Conservation (phyloP, 2,888 invertebrate species). For the Aspidiotus rigidus region DNA sequence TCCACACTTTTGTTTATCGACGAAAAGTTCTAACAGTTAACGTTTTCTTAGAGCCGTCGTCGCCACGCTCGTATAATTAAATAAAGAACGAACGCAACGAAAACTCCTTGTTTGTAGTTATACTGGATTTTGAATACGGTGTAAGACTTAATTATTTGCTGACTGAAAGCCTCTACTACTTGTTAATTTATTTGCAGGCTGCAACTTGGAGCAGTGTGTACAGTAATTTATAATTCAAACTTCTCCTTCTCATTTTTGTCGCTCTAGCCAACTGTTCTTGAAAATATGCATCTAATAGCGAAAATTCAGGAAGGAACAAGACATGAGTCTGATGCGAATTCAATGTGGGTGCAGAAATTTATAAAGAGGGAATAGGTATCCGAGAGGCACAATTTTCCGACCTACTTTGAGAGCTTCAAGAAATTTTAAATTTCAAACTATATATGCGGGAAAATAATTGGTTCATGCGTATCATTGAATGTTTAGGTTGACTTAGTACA, state of each 20-base stretch:
- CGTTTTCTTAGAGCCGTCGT: conserved; percentile 31
- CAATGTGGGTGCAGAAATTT: too few species aligned
- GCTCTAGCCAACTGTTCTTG: not conserved
- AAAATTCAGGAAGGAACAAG: too few species aligned
- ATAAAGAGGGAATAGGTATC: too few species aligned
- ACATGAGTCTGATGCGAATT: too few species aligned
- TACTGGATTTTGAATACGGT: not conserved
- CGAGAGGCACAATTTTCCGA: too few species aligned
- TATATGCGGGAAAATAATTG: too few species aligned
- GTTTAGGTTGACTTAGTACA: too few species aligned
- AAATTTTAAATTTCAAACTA: too few species aligned
- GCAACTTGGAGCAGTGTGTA: conserved; percentile 24
- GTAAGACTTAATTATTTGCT: conserved; percentile 33
- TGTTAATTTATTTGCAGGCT: conserved; percentile 31
- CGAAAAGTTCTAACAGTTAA: conserved; percentile 25
- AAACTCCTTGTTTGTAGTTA: conserved; percentile 31
- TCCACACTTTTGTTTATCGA: conserved; percentile 31
- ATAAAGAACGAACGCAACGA: conserved; percentile 24
- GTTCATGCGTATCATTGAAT: too few species aligned
- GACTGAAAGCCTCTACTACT: conserved; percentile 29
- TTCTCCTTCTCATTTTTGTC: conserved; percentile 25
- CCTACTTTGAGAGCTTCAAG: too few species aligned
- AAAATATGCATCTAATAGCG: too few species aligned
- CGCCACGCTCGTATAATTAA: conserved; percentile 31
- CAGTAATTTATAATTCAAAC: conserved; percentile 32